Evolutionary conservation across 2,113 vertebrate species (phyloP), one percentile per base, ranked within the genome.

Genomic region (Corynorhinus townsendii): DNA sequence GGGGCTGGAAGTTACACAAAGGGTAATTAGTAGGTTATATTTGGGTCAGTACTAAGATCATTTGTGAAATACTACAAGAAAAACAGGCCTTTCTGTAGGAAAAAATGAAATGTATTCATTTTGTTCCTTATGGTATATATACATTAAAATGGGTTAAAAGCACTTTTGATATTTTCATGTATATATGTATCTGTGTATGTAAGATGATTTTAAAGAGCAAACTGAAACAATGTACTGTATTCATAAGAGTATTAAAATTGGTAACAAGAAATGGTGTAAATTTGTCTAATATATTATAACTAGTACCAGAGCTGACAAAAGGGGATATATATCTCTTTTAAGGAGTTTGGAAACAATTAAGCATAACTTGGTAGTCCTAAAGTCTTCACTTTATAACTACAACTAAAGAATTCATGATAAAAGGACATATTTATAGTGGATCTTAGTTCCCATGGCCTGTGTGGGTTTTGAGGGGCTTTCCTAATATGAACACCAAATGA

Each of bases 1-100:
- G 81, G 87, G 73, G 26, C 69, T 96, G 66, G 95, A 79, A 94
- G 90, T 40, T 82, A 98, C 94, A 89, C 71, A 96, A 84, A 97
- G 88, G 52, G 7, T 95, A 96, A 96, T 98, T 94, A 92, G 12
- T 93, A 73, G 94, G 91, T 94, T 97, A 79, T 90, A 95, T 97
- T 95, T 96, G 91, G 96, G 94, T 96, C 95, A 95, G 81, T 64
- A 45, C 62, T 95, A 96, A 86, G 93, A 76, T 94, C 96, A 87
- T 95, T 97, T 96, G 90, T 95, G 93, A 75, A 62, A 93, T 95
- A 82, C 75, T 62, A 87, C 1, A 84, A 94, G 71, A 81, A 96
- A 96, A 95, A 90, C 5, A 66, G 83, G 43, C 49, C 89, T 91
- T 75, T 87, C 54, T 88, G 20, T 38, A 89, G 52, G 73, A 54